Evolutionary conservation across 2,797 vertebrate genomes (phyloP).

Genomic region (Argyrosomus regius): DNA sequence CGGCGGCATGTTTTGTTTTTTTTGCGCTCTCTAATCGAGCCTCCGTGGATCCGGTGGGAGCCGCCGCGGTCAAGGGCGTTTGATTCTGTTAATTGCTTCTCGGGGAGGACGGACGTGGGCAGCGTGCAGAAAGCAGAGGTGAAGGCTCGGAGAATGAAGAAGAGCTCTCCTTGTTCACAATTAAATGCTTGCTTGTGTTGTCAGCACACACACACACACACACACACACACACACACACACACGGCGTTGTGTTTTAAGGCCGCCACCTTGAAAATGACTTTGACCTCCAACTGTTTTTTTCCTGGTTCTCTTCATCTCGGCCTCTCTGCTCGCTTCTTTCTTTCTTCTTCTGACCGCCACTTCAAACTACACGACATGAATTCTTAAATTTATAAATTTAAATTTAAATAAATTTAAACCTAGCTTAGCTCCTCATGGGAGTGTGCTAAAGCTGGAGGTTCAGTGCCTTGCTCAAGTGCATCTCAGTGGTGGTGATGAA

Average conservation of each 20-base stretch:
- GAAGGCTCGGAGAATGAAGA: slow-evolving; percentile 13
- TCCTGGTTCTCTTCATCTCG: neutral
- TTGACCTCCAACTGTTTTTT: slow-evolving; percentile 24
- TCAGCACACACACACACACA: neutral
- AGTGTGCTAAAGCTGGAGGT: too few species aligned
- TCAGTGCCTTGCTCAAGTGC: too few species aligned
- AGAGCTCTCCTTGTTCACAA: slow-evolving; percentile 6
- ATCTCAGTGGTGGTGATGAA: too few species aligned
- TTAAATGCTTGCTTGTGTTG: slow-evolving; percentile 30
- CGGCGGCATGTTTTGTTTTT: neutral
- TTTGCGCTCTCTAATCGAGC: slow-evolving; percentile 37
- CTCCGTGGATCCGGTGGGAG: slow-evolving; percentile 7
- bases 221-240: slow-evolving; percentile 8
- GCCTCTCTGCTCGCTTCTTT: neutral
- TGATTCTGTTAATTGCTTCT: slow-evolving; percentile 76
- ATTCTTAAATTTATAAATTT: too few species aligned
- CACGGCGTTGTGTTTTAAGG: slow-evolving; percentile 7
- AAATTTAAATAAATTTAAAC: neutral
- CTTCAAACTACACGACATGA: too few species aligned
- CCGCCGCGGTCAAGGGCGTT: slow-evolving; percentile 66
- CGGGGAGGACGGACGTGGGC: slow-evolving; percentile 57
- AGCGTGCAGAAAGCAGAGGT: slow-evolving; percentile 38
- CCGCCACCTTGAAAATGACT: slow-evolving; percentile 36
- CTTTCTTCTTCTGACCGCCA: neutral
- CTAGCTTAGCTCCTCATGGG: too few species aligned